Evolutionary conservation across 1,140 invertebrate species (phyloP), one percentile per base, ranked within the genome.

Genomic region (Hormaphis cornu): DNA sequence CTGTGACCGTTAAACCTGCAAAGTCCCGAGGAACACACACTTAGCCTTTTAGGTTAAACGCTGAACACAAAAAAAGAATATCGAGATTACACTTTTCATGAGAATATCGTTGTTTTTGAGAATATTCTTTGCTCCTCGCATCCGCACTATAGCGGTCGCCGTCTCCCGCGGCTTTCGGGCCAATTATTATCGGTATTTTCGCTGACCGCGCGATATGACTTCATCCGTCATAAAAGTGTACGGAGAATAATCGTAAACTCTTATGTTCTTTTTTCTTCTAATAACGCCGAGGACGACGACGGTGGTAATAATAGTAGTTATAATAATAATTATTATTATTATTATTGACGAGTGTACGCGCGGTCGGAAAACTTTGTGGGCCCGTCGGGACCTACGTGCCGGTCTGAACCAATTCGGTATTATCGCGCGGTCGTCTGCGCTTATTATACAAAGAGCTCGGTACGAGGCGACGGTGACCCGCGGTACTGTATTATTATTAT

Each of bases 291-390:
- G n/a, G n/a, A n/a, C n/a, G n/a, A n/a, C n/a, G n/a, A n/a, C n/a
- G n/a, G n/a, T n/a, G n/a, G n/a, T n/a, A n/a, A 66, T 48, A 66
- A 63, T 63, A 33, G 48, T 48, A 33, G 48, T 61, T 46, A 61
- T 40, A 26, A 59, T 61, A 28, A 63, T 46, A 30, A 46, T 63
- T 63, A 63, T 63, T 63, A 63, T 63, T 63, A 48, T 63, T 63
- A 63, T 63, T 63, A 48, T 50, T 48, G 61, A 66, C 24, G 61
- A 66, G 28, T n/a, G 16, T n/a, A 10, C 12, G 12, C 8, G 16
- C 40, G 58, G 40, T 18, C 58, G 35, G 44, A 30, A 14, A 50
- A 44, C 61, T 66, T 66, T 66, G 61, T 35, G 61, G 40, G 42
- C 7, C 61, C 61, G 44, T 2, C 44, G 61, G 61, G 61, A 66